These are phyloP conservation scores for Eristalis pertinax DNA, from an alignment of 2,888 invertebrate genomes.

Conservation along the genomic window DNA sequence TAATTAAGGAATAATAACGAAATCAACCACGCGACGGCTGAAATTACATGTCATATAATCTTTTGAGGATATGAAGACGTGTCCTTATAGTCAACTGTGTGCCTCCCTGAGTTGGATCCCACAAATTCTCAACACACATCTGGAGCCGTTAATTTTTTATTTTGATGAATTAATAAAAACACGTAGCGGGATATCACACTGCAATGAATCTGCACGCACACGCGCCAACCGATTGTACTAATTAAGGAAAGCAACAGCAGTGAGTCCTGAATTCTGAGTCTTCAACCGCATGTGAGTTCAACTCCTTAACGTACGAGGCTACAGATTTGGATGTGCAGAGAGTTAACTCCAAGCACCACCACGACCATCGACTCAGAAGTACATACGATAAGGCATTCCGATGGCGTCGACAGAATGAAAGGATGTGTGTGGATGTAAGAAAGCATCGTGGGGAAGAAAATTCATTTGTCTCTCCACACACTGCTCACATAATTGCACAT, in stretches of 20 bases:
- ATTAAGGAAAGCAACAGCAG: slow-evolving; percentile 37
- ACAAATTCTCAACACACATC: slow-evolving; percentile 37
- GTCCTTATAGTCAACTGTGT: not conserved
- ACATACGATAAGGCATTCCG: not conserved
- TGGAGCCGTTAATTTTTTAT: slow-evolving; percentile 65
- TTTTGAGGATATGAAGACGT: no score
- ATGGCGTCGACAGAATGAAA: not conserved
- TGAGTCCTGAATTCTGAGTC: slow-evolving; percentile 31
- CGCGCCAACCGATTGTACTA: slow-evolving; percentile 22
- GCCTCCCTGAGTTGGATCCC: slow-evolving; percentile 16
- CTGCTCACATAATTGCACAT: not conserved
- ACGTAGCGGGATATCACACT: slow-evolving; percentile 57
- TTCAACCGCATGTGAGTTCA: slow-evolving; percentile 55
- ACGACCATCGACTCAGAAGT: not conserved
- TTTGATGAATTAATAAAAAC: slow-evolving; percentile 72
- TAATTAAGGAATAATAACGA: no score
- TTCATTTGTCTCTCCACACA: slow-evolving; percentile 22
- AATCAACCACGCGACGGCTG: no score
- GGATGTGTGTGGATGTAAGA: not conserved
- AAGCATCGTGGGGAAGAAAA: not conserved
- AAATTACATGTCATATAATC: no score
- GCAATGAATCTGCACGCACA: slow-evolving; percentile 47
- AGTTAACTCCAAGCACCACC: slow-evolving; percentile 9
- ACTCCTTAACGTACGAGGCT: slow-evolving; percentile 49
- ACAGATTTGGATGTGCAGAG: slow-evolving; percentile 54